Conservation (phyloP, 1,140 invertebrate genomes). For the Lepidurus apus region DNA sequence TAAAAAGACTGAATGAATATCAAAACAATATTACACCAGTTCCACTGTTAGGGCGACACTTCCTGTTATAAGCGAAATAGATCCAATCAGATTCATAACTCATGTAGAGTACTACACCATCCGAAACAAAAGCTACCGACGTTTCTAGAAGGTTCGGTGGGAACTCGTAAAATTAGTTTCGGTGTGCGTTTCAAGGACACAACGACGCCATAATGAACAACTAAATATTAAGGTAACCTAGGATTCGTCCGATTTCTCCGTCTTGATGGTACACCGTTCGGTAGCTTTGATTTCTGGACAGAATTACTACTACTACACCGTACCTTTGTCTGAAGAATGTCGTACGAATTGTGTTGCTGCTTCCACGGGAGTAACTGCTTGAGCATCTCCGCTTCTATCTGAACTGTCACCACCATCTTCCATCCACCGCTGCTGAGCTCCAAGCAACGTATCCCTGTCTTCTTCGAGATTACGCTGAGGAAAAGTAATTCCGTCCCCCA, state of each 20-base stretch:
- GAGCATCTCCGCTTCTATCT: background rate
- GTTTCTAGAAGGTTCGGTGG: no score
- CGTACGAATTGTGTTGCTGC: background rate
- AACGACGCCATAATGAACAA: no score
- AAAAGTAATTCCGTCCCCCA: slow-evolving; percentile 79
- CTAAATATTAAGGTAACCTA: no score
- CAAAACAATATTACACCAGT: background rate
- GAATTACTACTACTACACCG: no score
- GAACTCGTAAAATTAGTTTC: no score
- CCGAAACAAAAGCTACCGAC: no score
- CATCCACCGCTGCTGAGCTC: slow-evolving; percentile 48
- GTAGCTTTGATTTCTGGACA: no score
- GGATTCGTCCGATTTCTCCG: no score
- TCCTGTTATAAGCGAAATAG: background rate
- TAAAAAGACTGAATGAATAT: background rate
- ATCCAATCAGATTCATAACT: no score
- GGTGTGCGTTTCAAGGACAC: no score
- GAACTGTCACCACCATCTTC: slow-evolving; percentile 45
- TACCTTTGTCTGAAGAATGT: background rate
- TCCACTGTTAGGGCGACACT: background rate
- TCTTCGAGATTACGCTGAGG: slow-evolving; percentile 71
- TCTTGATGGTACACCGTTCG: no score
- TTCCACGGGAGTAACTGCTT: background rate
- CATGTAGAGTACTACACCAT: no score
- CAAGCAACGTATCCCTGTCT: slow-evolving; percentile 70